These are phyloP conservation scores for Lymantria dispar DNA, from an alignment of 2,888 invertebrate species.

Conservation along the genomic window DNA sequence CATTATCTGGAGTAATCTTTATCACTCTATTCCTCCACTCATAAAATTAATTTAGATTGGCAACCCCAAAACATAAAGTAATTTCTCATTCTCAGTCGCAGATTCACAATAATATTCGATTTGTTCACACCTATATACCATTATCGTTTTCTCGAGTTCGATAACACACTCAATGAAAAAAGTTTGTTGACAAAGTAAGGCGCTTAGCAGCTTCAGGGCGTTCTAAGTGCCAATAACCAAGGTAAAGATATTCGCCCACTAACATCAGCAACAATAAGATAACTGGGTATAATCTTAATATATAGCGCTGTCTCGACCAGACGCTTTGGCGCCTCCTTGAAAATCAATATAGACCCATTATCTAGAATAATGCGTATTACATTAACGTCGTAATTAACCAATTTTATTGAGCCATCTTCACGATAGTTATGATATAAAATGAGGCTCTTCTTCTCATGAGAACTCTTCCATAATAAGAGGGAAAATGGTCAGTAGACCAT, in stretches of 20 bases:
- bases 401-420: too few relatives aligned
- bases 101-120: too few relatives aligned
- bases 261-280: slow-evolving; percentile 21
- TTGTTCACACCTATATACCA: background rate
- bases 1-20: too few relatives aligned
- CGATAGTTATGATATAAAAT: too few relatives aligned
- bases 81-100: too few relatives aligned
- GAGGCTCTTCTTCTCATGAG: too few relatives aligned
- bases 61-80: too few relatives aligned
- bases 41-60: too few relatives aligned
- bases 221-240: slow-evolving; percentile 9
- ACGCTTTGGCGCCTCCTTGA: slow-evolving; percentile 42
- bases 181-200: background rate
- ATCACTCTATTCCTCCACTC: too few relatives aligned
- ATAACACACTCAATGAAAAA: background rate
- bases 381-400: background rate
- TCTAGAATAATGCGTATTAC: slow-evolving; percentile 8
- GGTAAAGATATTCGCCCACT: slow-evolving; percentile 12
- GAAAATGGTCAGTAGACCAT: too few relatives aligned
- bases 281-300: slow-evolving; percentile 30
- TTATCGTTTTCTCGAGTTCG: background rate
- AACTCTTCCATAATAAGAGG: too few relatives aligned
- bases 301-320: slow-evolving; percentile 26
- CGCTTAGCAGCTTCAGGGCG: slow-evolving; percentile 7
- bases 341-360: slow-evolving; percentile 32